Conservation (phyloP, 2,113 vertebrate genomes). For the Thamnophis sirtalis region DNA sequence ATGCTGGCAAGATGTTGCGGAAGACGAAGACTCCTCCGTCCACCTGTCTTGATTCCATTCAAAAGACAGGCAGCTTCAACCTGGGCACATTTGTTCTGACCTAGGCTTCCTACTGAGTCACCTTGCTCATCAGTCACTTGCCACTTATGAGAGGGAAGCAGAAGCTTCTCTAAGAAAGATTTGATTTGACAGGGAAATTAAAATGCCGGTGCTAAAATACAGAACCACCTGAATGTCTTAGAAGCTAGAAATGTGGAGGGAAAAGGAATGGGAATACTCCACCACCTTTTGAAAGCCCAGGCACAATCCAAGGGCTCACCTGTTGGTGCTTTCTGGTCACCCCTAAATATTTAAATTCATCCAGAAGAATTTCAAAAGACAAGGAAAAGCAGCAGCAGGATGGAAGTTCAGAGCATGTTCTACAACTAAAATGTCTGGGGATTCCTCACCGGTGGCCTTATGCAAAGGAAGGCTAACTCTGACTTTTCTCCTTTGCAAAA, state of each 20-base stretch:
- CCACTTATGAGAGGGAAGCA: background rate
- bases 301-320: fast-evolving
- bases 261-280: fast-evolving
- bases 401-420: background rate
- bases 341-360: background rate
- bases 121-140: background rate
- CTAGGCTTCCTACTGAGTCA: background rate
- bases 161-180: background rate
- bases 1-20: background rate
- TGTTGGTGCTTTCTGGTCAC: background rate
- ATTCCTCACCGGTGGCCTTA: fast-evolving
- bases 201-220: background rate
- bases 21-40: background rate
- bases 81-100: background rate
- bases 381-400: background rate
- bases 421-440: fast-evolving
- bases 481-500: background rate
- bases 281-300: fast-evolving
- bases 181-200: background rate
- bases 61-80: background rate
- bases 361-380: fast-evolving
- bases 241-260: background rate
- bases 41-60: background rate
- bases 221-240: background rate
- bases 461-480: background rate